A percentile compares a stretch with the other conserved stretches of the same genome.
Conservation (phyloP, 2,888 invertebrate genomes). For the Agrochola lychnidis region DNA sequence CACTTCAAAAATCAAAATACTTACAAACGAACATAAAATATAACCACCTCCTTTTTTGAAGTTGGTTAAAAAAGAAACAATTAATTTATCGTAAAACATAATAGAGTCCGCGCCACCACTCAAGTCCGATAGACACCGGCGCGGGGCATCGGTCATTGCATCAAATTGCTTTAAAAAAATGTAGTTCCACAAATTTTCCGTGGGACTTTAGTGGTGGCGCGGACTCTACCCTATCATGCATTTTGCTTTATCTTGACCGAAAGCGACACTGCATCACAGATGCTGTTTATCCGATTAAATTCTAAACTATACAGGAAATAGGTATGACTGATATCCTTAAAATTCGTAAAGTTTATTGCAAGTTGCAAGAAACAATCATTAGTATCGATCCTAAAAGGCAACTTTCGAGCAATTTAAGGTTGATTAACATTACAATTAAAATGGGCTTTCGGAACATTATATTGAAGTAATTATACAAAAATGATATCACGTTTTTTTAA, state of each 20-base stretch:
- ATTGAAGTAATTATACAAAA: background rate
- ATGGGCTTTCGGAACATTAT: background rate
- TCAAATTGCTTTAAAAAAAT: too few relatives aligned
- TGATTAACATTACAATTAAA: background rate
- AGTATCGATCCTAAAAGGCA: background rate
- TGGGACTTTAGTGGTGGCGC: too few relatives aligned
- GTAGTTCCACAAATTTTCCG: too few relatives aligned
- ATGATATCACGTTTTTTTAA: background rate
- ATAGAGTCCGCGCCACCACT: background rate
- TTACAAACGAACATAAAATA: too few relatives aligned
- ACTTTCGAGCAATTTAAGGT: background rate
- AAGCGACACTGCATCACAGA: background rate
- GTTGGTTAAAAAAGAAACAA: slow-evolving; percentile 11
- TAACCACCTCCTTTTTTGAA: too few relatives aligned
- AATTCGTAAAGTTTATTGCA: background rate
- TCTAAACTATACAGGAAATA: background rate
- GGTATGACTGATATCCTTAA: background rate
- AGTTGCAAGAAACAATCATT: background rate
- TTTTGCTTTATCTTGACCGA: background rate
- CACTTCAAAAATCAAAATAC: too few relatives aligned
- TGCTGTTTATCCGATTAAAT: slow-evolving; percentile 2
- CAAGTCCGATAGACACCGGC: too few relatives aligned
- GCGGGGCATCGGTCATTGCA: too few relatives aligned
- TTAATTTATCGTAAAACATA: background rate
- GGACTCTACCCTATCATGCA: background rate